Percentiles rank a stretch among this genome's conserved stretches.
These are phyloP conservation scores for Mesorhabditis belari DNA, from an alignment of 2,888 invertebrate genomes.

Conservation along the genomic window DNA sequence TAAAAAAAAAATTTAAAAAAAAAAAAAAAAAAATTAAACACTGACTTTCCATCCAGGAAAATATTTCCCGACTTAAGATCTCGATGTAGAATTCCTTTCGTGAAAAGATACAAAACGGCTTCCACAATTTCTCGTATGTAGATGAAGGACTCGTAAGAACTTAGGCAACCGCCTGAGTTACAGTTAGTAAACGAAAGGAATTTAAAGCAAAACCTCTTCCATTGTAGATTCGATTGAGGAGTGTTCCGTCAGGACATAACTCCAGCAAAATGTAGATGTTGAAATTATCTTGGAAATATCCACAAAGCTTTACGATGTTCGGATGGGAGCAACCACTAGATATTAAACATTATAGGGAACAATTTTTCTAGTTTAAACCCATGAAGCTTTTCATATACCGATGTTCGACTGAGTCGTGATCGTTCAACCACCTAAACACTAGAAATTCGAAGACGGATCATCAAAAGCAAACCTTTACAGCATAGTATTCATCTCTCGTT, in stretches of 20 bases:
- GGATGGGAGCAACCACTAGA: not conserved
- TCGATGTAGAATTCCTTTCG: not conserved
- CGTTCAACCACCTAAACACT: not conserved
- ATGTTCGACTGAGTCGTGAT: not conserved
- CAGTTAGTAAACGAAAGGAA: not conserved
- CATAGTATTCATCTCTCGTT: not conserved
- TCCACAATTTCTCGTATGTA: not conserved
- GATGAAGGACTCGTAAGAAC: not conserved
- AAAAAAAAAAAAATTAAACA: too few species aligned
- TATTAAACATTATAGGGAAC: not conserved
- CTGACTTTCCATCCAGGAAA: too few species aligned
- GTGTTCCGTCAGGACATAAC: not conserved
- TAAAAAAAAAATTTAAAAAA: not conserved
- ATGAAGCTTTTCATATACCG: not conserved
- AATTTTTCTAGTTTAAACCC: not conserved
- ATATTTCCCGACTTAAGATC: not conserved
- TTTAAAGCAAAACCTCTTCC: too few species aligned
- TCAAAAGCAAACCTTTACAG: not conserved
- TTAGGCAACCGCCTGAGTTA: not conserved
- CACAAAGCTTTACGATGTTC: not conserved
- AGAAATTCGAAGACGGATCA: not conserved
- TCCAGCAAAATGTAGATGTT: not conserved
- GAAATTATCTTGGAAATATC: not conserved
- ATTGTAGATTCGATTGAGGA: not conserved
- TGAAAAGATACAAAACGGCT: not conserved